These are phyloP conservation scores for Orgyia antiqua DNA, from an alignment of 2,888 invertebrate genomes.

Conservation along the genomic window DNA sequence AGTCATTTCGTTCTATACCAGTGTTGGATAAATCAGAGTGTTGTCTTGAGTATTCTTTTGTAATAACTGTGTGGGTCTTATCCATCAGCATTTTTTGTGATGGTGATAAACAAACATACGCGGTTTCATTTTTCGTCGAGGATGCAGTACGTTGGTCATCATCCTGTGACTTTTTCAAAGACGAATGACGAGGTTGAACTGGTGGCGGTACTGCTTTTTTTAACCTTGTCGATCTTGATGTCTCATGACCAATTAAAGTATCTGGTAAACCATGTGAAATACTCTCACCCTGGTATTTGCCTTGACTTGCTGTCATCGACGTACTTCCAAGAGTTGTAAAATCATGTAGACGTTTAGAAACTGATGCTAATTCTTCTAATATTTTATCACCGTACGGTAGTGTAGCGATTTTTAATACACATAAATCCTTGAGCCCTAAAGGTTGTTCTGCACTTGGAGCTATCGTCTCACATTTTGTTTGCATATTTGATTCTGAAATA, in stretches of 20 bases:
- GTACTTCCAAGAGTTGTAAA: constrained; percentile 38
- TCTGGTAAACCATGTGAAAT: constrained; percentile 62
- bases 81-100: constrained; percentile 81
- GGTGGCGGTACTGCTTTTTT: constrained; percentile 55
- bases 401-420: constrained; percentile 80
- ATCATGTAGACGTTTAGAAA: constrained; percentile 75
- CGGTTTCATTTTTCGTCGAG: constrained; percentile 77
- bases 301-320: constrained; percentile 14
- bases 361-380: constrained; percentile 82
- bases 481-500: constrained; percentile 47
- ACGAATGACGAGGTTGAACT: constrained; percentile 60
- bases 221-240: constrained; percentile 41
- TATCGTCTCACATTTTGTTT: constrained; percentile 22
- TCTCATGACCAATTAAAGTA: constrained; percentile 64
- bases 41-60: constrained; percentile 76
- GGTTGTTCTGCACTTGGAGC: constrained; percentile 40
- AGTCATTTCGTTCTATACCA: constrained; percentile 80
- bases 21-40: constrained; percentile 84
- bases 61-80: constrained; percentile 68
- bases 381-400: constrained; percentile 84
- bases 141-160: constrained; percentile 78
- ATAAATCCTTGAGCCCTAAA: constrained; percentile 79
- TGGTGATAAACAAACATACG: constrained; percentile 84
- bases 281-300: constrained; percentile 20
- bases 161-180: constrained; percentile 54